phyloP scores from a whole-genome alignment of 2,113 vertebrate genomes.

The Phrynocephalus versicolor region DNA sequence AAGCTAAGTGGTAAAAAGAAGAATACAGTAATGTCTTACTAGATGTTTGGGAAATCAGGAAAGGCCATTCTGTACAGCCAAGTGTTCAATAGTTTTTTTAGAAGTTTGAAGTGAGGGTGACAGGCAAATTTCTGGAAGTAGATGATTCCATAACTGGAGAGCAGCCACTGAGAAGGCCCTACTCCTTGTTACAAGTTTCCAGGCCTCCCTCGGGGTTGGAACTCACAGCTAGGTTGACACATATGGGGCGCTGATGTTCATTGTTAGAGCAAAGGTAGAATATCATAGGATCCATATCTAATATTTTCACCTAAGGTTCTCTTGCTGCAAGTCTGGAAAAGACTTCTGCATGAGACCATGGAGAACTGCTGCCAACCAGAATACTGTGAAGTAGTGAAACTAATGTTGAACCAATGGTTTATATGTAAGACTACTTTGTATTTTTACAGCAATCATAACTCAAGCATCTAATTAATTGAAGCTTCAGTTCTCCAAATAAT shows the following conservation, averaged over 20 bases:
- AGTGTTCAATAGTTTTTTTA: no score
- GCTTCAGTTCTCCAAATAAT: not conserved
- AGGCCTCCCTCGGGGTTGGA: no score
- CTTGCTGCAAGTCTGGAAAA: not conserved
- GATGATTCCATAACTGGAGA: no score
- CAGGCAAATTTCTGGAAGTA: no score
- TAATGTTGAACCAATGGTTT: not conserved
- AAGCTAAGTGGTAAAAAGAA: no score
- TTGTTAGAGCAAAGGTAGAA: not conserved
- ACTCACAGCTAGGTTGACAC: no score
- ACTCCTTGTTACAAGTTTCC: no score
- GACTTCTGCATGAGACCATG: not conserved
- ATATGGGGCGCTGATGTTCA: not conserved
- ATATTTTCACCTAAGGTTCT: not conserved
- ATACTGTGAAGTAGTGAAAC: not conserved
- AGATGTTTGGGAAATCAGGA: no score
- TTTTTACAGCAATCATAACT: not conserved
- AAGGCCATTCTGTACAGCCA: no score
- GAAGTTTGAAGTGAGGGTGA: no score
- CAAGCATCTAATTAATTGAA: not conserved
- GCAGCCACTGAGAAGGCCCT: no score
- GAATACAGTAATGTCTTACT: no score
- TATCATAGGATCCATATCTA: not conserved
- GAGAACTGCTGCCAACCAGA: not conserved
- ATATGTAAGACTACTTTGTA: not conserved